These are phyloP conservation scores for Scaptomyza cyrtandrae DNA, from an alignment of 2,888 invertebrate species.

Conservation along the genomic window DNA sequence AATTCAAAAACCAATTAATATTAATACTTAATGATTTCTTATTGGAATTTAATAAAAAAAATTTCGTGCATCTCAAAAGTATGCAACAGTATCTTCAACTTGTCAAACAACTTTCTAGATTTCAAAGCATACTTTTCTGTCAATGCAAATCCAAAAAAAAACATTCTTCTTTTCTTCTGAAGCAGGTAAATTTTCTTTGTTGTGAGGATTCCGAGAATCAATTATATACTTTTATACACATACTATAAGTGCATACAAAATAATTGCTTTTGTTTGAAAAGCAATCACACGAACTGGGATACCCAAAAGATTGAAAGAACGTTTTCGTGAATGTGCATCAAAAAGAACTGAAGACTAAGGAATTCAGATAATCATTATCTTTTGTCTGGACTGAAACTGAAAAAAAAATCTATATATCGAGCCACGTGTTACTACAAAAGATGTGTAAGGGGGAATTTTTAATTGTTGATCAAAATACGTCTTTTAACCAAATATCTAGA, in stretches of 20 bases:
- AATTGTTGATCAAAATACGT: neutral
- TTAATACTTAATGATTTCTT: no score
- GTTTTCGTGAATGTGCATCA: neutral
- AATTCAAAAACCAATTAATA: no score
- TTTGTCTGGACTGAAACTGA: neutral
- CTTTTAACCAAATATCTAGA: neutral
- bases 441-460: neutral
- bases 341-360: neutral
- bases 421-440: neutral
- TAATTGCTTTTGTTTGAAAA: slow-evolving; percentile 18
- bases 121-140: slow-evolving; percentile 20
- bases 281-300: slow-evolving; percentile 1
- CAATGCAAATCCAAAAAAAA: neutral
- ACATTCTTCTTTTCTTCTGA: neutral
- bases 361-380: neutral
- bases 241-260: neutral
- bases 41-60: no score
- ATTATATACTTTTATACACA: neutral
- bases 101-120: no score
- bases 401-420: neutral
- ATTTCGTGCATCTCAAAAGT: no score
- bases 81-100: slow-evolving; percentile 2
- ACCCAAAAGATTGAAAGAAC: slow-evolving; percentile 8
- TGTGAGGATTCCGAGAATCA: neutral
- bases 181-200: slow-evolving; percentile 1